Evolutionary conservation across 2,888 invertebrate genomes (phyloP).

Genomic region (Tetropium fuscum): DNA sequence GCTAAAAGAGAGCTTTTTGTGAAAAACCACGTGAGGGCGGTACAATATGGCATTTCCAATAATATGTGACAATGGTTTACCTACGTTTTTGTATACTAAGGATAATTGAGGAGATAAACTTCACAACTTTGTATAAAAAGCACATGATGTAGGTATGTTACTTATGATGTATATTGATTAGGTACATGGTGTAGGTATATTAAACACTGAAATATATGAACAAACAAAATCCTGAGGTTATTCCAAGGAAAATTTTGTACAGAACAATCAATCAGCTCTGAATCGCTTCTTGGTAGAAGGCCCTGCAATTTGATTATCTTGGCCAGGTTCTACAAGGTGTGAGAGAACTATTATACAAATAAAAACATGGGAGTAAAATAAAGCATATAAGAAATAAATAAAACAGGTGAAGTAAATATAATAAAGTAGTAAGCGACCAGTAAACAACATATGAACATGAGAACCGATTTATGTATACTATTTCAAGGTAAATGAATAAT

Average conservation of each 20-base stretch:
- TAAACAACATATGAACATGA: neutral
- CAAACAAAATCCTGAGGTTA: slow-evolving; percentile 1
- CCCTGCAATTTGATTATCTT: neutral
- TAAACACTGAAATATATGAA: neutral
- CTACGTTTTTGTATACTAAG: too few species aligned
- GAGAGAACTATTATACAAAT: neutral
- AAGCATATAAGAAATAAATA: slow-evolving; percentile 1
- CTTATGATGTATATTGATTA: too few species aligned
- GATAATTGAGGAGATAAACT: too few species aligned
- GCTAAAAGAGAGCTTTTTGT: too few species aligned
- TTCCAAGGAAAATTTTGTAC: slow-evolving; percentile 3
- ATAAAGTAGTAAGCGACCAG: neutral
- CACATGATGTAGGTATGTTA: too few species aligned
- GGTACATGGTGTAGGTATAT: slow-evolving; percentile 1
- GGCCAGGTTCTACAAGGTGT: neutral
- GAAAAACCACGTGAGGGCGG: too few species aligned
- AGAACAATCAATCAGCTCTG: slow-evolving; percentile 1
- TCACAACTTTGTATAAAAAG: too few species aligned
- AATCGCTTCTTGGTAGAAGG: slow-evolving; percentile 1
- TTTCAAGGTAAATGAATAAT: neutral
- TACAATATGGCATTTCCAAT: too few species aligned
- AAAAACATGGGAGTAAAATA: neutral
- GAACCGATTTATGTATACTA: neutral
- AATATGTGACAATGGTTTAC: too few species aligned
- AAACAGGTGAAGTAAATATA: neutral